Percentiles rank a stretch among this genome's conserved stretches.
Conservation (phyloP, 1,140 invertebrate genomes). For the Hydropsyche tenuis region DNA sequence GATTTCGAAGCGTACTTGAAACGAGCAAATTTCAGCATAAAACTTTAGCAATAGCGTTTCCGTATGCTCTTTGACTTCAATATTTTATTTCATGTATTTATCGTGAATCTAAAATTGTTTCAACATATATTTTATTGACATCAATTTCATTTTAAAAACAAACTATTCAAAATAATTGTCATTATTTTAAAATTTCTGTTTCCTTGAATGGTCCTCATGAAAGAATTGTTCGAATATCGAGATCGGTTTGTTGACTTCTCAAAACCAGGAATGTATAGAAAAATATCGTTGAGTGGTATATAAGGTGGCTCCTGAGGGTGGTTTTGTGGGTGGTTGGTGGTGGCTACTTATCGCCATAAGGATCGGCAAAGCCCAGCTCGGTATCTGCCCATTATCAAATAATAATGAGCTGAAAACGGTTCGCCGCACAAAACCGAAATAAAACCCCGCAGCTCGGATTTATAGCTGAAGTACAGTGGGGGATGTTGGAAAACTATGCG, state of each 20-base stretch:
- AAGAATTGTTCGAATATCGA: not conserved
- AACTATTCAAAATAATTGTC: too few species aligned
- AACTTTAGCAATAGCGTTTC: constrained; percentile 30
- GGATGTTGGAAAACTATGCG: too few species aligned
- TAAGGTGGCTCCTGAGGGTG: not conserved
- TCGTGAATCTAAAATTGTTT: too few species aligned
- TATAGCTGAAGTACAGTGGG: constrained; percentile 18
- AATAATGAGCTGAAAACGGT: constrained; percentile 48
- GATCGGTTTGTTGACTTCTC: not conserved
- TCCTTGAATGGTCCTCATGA: too few species aligned
- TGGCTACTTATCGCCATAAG: constrained; percentile 19
- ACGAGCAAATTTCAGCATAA: not conserved
- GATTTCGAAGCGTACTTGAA: constrained; percentile 22
- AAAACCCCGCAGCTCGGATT: constrained; percentile 37
- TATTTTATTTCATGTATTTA: too few species aligned
- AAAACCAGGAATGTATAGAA: too few species aligned
- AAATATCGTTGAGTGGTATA: too few species aligned
- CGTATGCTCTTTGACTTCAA: not conserved
- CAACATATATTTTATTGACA: too few species aligned
- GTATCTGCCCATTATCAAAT: constrained; percentile 46
- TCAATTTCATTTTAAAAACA: too few species aligned
- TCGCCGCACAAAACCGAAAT: constrained; percentile 46
- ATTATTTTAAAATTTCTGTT: too few species aligned
- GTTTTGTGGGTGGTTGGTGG: not conserved
- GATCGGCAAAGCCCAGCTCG: constrained; percentile 2